Percentiles rank a stretch among this genome's conserved stretches.
These are phyloP conservation scores for Acronicta psi DNA, from an alignment of 2,888 invertebrate genomes.

Conservation along the genomic window DNA sequence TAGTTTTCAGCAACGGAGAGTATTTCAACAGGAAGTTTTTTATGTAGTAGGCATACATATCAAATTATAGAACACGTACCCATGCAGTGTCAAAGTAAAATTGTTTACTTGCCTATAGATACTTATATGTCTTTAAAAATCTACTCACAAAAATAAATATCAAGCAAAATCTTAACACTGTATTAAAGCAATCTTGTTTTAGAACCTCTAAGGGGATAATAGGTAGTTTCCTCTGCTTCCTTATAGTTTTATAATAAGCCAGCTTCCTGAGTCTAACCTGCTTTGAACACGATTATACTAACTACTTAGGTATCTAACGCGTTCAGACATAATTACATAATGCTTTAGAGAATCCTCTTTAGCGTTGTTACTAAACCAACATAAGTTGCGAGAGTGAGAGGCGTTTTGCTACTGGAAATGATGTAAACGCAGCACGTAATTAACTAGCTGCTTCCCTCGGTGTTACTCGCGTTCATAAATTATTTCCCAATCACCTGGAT, in stretches of 20 bases:
- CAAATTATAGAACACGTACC: too few relatives aligned
- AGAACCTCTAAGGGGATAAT: constrained; percentile 1
- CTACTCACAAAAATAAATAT: too few relatives aligned
- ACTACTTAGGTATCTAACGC: constrained; percentile 14
- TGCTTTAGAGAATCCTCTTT: constrained; percentile 20
- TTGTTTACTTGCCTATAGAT: too few relatives aligned
- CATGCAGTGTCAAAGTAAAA: too few relatives aligned
- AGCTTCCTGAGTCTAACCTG: constrained; percentile 9
- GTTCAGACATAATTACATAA: constrained; percentile 34
- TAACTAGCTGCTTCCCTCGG: too few relatives aligned
- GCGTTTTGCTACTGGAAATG: constrained; percentile 12
- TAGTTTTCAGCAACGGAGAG: too few relatives aligned
- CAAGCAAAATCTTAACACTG: neutral
- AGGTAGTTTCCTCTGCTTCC: constrained; percentile 1
- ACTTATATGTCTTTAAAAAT: too few relatives aligned
- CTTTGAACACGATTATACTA: constrained; percentile 9
- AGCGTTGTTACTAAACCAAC: constrained; percentile 3
- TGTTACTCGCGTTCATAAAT: too few relatives aligned
- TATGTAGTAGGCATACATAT: too few relatives aligned
- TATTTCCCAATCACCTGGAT: too few relatives aligned
- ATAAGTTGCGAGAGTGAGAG: constrained; percentile 5
- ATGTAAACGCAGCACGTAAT: neutral
- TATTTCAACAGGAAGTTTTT: too few relatives aligned
- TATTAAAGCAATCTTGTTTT: neutral
- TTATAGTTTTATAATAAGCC: constrained; percentile 13